Evolutionary conservation across 2,888 invertebrate species (phyloP), one percentile per base, ranked within the genome.

Genomic region (Macroteleia sp.): DNA sequence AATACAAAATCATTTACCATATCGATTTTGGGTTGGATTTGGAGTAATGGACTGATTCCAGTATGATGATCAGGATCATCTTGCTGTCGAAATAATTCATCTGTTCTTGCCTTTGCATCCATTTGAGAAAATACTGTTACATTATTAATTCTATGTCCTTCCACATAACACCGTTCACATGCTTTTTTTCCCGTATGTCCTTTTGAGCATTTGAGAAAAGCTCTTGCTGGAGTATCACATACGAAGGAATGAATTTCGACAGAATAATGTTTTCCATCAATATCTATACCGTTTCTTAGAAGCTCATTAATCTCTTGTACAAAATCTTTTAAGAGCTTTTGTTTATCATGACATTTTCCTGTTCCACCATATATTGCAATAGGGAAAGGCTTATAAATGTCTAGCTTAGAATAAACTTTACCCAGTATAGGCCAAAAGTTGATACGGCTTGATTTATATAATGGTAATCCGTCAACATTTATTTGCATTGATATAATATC

Each of bases 111-210:
- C 44, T 30, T 30, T 9, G 10, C 30, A 5, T 30, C 2, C 4
- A 3, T 25, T 3, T 6, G 0, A 56, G 54, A 20, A 54, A 67
- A 71, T 9, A 67, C 34, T 17, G 46, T 71, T 20, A 34, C 30
- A 1, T 34, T 50, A 12, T 62, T 48, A 14, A 44, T 3, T 30
- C 41, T 41, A 4, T 39, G 20, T 19, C 81, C 80, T 36, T 61
- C 25, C 19, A 78, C 42, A 12, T 32, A 48, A 42, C 79, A 81
- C 3, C 80, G 39, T 52, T 80, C 75, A 44, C 80, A 83, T 19
- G 77, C 64, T 46, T 41, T 54, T 32, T 52, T 77, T 3, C 81
- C 81, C 1, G 41, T 71, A 28, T 83, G 81, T 3, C 81, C 71
- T 56, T 81, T 80, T 5, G 67, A 61, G 1, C 8, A 25, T 25